These are phyloP conservation scores for Drosophila azteca DNA, from an alignment of 1,140 invertebrate genomes.

Conservation along the genomic window DNA sequence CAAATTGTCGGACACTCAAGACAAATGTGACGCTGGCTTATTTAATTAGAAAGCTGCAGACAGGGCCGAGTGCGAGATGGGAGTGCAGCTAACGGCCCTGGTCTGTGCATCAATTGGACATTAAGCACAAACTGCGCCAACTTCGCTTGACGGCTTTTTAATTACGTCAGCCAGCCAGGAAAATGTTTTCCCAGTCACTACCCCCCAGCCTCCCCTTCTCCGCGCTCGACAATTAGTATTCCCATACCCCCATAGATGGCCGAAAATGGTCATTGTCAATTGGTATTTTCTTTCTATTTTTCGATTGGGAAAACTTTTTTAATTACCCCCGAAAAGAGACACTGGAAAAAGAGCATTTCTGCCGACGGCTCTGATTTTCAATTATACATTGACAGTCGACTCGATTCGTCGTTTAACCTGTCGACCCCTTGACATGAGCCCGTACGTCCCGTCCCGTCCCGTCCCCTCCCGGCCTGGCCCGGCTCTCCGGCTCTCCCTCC, in stretches of 20 bases:
- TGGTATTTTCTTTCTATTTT: conserved; percentile 48
- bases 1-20: conserved; percentile 75
- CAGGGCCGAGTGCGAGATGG: conserved; percentile 10
- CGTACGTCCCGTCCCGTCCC: no score
- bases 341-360: conserved; percentile 29
- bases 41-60: conserved; percentile 74
- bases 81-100: conserved; percentile 61
- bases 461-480: background rate
- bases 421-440: conserved; percentile 61
- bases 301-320: conserved; percentile 67
- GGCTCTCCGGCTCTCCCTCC: background rate
- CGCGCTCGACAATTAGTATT: conserved; percentile 59
- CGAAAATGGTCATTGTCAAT: conserved; percentile 56
- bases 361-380: conserved; percentile 61
- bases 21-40: conserved; percentile 77
- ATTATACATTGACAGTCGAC: conserved; percentile 71
- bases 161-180: conserved; percentile 68
- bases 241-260: conserved; percentile 30
- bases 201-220: background rate
- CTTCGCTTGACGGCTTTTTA: conserved; percentile 75
- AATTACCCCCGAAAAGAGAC: conserved; percentile 67
- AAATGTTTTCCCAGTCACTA: conserved; percentile 11
- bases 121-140: conserved; percentile 63
- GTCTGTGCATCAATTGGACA: conserved; percentile 74
- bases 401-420: conserved; percentile 68